Percentiles rank a stretch among this genome's conserved stretches.
phyloP scores from a whole-genome alignment of 2,888 invertebrate genomes.

The Odontocerum albicorne region DNA sequence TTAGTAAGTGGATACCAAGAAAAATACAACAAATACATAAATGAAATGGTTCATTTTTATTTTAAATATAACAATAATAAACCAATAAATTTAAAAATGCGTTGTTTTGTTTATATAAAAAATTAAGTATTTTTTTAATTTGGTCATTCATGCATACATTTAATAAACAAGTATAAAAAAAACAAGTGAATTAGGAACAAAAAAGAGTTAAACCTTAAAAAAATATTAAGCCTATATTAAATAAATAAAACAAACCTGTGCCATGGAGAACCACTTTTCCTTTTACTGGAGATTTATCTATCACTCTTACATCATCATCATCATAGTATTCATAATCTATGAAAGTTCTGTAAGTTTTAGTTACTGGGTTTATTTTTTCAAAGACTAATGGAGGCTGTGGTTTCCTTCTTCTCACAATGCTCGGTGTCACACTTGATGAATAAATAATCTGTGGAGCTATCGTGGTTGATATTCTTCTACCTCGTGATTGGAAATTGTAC shows the following conservation, averaged over 20 bases:
- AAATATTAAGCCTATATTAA: background rate
- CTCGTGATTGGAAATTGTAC: slow-evolving; percentile 37
- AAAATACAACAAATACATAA: too few species aligned
- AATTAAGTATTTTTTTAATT: too few species aligned
- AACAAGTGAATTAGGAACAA: background rate
- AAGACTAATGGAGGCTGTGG: slow-evolving; percentile 39
- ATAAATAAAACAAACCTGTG: slow-evolving; percentile 48
- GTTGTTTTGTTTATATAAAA: too few species aligned
- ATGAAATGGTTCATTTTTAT: too few species aligned
- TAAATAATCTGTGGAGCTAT: slow-evolving; percentile 39
- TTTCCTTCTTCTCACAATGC: slow-evolving; percentile 34
- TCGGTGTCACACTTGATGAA: slow-evolving; percentile 29
- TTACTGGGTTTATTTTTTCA: slow-evolving; percentile 42
- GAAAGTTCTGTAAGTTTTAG: slow-evolving; percentile 39
- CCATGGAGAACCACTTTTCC: slow-evolving; percentile 61
- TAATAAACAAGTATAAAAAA: background rate
- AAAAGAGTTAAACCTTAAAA: background rate
- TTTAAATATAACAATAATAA: too few species aligned
- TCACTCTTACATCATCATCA: slow-evolving; percentile 60
- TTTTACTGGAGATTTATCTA: slow-evolving; percentile 55
- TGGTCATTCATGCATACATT: too few species aligned
- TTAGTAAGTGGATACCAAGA: too few species aligned
- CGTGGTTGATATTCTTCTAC: slow-evolving; percentile 46
- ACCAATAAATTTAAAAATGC: too few species aligned
- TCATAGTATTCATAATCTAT: slow-evolving; percentile 72